Evolutionary conservation across 2,113 vertebrate genomes (phyloP), one percentile per base, ranked within the genome.

Genomic region (Polyodon spathula): DNA sequence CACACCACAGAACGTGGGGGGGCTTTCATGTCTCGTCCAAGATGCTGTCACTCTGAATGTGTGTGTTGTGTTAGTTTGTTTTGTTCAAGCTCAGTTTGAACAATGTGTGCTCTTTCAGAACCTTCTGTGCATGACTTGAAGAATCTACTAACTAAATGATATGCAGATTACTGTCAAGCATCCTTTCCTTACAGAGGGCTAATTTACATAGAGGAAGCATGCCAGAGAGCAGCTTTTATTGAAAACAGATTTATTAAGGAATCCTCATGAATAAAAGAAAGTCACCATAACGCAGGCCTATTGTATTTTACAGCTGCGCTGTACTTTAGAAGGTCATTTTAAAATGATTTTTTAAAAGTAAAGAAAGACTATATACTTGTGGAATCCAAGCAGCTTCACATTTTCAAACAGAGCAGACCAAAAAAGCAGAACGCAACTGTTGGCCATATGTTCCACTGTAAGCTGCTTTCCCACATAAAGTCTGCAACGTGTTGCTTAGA

Each of bases 181-280:
- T 60, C 53, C 46, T 48, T 63, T 70, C 50, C 59, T 56, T 70
- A 67, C 52, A 37, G 46, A 66, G 69, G 60, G 68, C 68, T 83
- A 69, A 83, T 82, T 84, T 81, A 69, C 76, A 81, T 73, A 61
- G 65, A 65, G 68, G 71, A 70, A 77, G 68, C 66, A 76, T 69
- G 68, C 58, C 67, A 77, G 67, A 66, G 69, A 73, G 60, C 58
- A 65, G 58, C 66, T 61, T 64, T 75, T 68, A 65, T 60, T 64
- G 75, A 63, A 76, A 76, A 75, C 66, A 71, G 76, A 78, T 81
- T 80, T 73, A 73, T 77, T 63, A 53, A 69, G 64, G 63, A 68
- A 63, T 62, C 15, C 61, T 78, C 77, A 80, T 86, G 76, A 82
- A 79, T 81, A 83, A 84, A 81, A 76, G 40, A 59, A 11, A 55